Conservation (phyloP, 2,888 invertebrate genomes). For the Stenodema calcarata region DNA sequence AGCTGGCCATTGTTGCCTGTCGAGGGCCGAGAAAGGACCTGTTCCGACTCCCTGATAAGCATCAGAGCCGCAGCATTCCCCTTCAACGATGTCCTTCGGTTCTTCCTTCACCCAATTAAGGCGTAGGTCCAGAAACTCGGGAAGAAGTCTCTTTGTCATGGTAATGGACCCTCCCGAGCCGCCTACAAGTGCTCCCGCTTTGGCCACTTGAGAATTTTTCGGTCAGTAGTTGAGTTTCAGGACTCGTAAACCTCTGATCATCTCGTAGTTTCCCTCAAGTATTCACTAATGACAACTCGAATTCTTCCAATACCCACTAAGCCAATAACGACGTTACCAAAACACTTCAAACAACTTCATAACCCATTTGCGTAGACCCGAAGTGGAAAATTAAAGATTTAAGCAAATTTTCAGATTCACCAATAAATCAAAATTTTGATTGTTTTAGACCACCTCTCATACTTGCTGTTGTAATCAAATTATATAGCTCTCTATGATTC, state of each 20-base stretch:
- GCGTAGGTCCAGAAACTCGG: background rate
- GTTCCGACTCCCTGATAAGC: background rate
- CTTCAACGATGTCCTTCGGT: background rate
- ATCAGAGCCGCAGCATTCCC: background rate
- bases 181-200: background rate
- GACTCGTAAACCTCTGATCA: background rate
- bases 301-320: background rate
- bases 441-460: too few species aligned
- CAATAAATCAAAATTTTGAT: too few species aligned
- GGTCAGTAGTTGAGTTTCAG: background rate
- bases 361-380: too few species aligned
- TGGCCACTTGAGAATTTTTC: background rate
- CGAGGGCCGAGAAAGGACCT: background rate
- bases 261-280: background rate
- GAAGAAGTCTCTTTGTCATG: background rate
- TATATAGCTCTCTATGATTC: too few species aligned
- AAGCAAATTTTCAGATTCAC: too few species aligned
- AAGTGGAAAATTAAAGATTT: too few species aligned
- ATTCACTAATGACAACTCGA: background rate
- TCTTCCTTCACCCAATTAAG: constrained; percentile 12
- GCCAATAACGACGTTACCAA: background rate
- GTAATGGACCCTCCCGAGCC: background rate
- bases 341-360: too few species aligned
- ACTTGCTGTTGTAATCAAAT: too few species aligned
- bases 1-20: background rate